phyloP scores from a whole-genome alignment of 2,113 vertebrate species.

The Spizaetus ornatus region DNA sequence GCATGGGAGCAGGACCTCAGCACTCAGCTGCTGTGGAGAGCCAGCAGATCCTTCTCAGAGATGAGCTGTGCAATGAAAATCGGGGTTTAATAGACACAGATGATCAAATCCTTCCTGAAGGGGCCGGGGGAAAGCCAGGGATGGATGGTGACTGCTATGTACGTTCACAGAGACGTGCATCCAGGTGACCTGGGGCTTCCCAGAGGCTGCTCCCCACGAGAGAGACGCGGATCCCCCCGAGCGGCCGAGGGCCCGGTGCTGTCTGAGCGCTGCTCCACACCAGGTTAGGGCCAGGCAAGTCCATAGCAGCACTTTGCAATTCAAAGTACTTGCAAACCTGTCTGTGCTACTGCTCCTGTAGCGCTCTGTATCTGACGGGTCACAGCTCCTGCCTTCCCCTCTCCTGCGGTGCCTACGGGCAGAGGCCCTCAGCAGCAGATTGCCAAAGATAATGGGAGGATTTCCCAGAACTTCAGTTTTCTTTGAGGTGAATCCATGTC shows the following conservation, averaged over 20 bases:
- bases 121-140: neutral
- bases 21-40: neutral
- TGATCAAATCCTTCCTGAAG: neutral
- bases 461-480: neutral
- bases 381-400: neutral
- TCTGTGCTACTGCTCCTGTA: neutral
- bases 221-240: rapidly evolving
- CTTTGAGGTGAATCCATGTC: neutral
- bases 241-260: rapidly evolving
- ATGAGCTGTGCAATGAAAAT: neutral
- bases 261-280: neutral
- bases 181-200: neutral
- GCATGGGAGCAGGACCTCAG: neutral
- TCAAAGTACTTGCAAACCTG: neutral
- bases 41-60: neutral
- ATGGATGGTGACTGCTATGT: neutral
- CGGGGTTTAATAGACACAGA: neutral
- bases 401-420: rapidly evolving
- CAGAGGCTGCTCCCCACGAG: neutral
- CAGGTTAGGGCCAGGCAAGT: neutral
- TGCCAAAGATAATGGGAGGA: neutral
- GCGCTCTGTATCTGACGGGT: rapidly evolving
- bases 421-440: neutral
- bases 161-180: rapidly evolving
- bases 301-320: neutral